phyloP scores from a whole-genome alignment of 1,140 invertebrate genomes.

The Gryon sp. region DNA sequence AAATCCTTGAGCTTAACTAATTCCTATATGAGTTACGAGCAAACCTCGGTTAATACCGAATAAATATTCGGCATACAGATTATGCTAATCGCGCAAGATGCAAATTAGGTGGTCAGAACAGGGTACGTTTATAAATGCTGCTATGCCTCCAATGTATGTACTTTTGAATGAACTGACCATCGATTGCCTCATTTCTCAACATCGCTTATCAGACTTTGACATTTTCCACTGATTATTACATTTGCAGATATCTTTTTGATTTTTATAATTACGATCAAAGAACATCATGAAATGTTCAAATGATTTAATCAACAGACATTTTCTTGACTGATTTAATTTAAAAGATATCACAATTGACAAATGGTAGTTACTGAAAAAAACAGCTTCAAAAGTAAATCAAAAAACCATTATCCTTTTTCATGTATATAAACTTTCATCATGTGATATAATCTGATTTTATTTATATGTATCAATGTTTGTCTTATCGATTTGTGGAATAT shows the following conservation, averaged over 20 bases:
- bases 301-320: too few species aligned
- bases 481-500: too few species aligned
- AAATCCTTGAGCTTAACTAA: constrained; percentile 79
- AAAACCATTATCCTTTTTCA: too few species aligned
- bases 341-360: too few species aligned
- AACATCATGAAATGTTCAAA: neutral
- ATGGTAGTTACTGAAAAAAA: too few species aligned
- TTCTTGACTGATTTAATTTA: too few species aligned
- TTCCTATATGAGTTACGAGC: constrained; percentile 78
- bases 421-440: too few species aligned
- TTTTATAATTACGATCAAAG: constrained; percentile 5
- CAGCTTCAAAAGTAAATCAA: too few species aligned
- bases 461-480: neutral
- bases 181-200: constrained; percentile 35
- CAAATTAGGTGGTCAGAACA: constrained; percentile 72
- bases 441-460: neutral
- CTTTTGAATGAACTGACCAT: constrained; percentile 42
- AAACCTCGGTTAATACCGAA: constrained; percentile 77
- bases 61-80: constrained; percentile 80
- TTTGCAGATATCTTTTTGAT: neutral
- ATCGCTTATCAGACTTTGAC: constrained; percentile 33
- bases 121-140: constrained; percentile 50
- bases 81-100: constrained; percentile 78
- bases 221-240: constrained; percentile 37
- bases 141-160: constrained; percentile 54